A percentile compares a stretch with the other conserved stretches of the same genome.
Evolutionary conservation across 2,113 vertebrate genomes (phyloP).

Genomic region (Girardinichthys multiradiatus): DNA sequence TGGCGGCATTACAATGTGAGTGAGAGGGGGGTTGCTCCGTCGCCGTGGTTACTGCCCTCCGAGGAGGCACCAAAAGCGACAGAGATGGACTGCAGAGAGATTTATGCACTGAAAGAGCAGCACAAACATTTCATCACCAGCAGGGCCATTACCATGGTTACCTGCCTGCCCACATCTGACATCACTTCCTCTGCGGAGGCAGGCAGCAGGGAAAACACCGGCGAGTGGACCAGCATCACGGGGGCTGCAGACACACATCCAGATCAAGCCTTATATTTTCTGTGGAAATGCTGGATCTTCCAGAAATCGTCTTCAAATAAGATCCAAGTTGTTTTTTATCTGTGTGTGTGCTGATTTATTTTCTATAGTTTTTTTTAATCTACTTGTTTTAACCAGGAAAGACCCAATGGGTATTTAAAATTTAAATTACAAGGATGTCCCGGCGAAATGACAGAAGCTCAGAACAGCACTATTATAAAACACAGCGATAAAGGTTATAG

Average conservation of each 20-base stretch:
- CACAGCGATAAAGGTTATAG: no score
- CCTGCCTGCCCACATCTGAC: constrained; percentile 53
- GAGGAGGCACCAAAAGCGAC: constrained; percentile 21
- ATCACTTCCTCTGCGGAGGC: constrained; percentile 66
- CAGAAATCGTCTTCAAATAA: background rate
- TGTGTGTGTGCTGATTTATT: no score
- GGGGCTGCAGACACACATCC: background rate
- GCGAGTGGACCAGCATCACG: background rate
- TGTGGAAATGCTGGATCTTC: background rate
- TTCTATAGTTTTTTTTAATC: no score
- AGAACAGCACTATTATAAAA: no score
- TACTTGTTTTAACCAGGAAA: no score
- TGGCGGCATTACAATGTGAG: constrained; percentile 3
- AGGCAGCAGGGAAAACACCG: constrained; percentile 55
- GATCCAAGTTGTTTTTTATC: no score
- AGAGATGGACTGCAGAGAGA: constrained; percentile 27
- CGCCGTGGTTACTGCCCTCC: constrained; percentile 52
- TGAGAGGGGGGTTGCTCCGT: constrained; percentile 18
- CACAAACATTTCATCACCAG: constrained; percentile 62
- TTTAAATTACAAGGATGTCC: no score
- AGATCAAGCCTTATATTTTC: background rate
- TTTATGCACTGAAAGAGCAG: constrained; percentile 25
- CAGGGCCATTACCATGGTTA: constrained; percentile 56
- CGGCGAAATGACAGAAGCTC: no score
- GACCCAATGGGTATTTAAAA: no score